A percentile compares a stretch with the other conserved stretches of the same genome.
These are phyloP conservation scores for Melanaphis sacchari DNA, from an alignment of 1,140 invertebrate species.

Conservation along the genomic window DNA sequence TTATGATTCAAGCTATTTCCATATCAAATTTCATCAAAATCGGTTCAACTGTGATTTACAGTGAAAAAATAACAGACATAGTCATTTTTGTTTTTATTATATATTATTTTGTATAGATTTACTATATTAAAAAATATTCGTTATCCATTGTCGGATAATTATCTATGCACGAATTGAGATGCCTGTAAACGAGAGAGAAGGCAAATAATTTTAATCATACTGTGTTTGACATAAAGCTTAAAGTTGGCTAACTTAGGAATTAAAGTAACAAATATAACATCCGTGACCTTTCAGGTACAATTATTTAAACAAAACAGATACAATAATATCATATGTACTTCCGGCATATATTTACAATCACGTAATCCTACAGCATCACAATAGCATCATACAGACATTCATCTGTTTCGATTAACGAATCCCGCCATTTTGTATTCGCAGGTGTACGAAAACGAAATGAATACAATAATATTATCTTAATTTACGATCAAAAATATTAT, in stretches of 20 bases:
- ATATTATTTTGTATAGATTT: neutral
- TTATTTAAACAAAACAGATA: neutral
- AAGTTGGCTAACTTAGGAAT: neutral
- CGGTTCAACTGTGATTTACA: too few relatives aligned
- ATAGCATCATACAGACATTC: neutral
- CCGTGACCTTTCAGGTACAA: neutral
- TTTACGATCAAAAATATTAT: neutral
- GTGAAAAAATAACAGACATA: neutral
- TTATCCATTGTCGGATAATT: neutral
- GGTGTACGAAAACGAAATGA: too few relatives aligned
- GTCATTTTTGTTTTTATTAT: neutral
- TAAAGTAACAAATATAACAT: neutral
- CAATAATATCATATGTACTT: neutral
- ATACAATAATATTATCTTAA: too few relatives aligned
- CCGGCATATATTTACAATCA: neutral
- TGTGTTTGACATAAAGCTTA: neutral
- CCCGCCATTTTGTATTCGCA: too few relatives aligned
- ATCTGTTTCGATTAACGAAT: too few relatives aligned
- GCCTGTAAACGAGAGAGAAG: too few relatives aligned
- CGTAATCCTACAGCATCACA: neutral
- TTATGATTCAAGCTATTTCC: too few relatives aligned
- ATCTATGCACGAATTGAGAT: neutral
- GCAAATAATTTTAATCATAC: neutral
- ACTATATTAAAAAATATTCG: neutral
- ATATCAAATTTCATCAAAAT: too few relatives aligned